Percentiles rank a stretch among this genome's conserved stretches.
Evolutionary conservation across 2,888 invertebrate genomes (phyloP).

Genomic region (Stenichneumon culpator): DNA sequence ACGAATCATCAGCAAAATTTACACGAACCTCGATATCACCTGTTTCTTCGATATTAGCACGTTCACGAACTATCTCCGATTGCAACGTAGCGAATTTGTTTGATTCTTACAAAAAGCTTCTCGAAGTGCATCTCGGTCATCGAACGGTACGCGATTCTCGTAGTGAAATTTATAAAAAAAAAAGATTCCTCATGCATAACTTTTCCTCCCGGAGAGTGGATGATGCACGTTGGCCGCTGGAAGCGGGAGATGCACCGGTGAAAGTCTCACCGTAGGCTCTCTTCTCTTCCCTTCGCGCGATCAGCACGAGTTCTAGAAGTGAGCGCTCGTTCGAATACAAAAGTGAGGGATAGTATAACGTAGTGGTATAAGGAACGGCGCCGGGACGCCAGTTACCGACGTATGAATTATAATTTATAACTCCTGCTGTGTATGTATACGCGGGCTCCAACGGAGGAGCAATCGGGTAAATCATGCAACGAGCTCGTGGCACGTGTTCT

Average conservation of each 20-base stretch:
- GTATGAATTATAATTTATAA: constrained; percentile 70
- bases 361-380: constrained; percentile 61
- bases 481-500: constrained; percentile 77
- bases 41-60: not conserved
- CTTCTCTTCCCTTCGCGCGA: constrained; percentile 43
- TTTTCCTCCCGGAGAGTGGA: constrained; percentile 9
- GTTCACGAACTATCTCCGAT: not conserved
- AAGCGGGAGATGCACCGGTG: constrained; percentile 48
- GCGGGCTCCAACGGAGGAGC: constrained; percentile 63
- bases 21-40: not conserved
- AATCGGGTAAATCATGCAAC: constrained; percentile 78
- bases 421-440: constrained; percentile 62
- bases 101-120: constrained; percentile 3
- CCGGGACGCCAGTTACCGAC: constrained; percentile 66
- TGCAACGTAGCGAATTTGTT: not conserved
- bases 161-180: not conserved
- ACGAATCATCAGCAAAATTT: not conserved
- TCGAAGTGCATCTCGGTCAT: constrained; percentile 31
- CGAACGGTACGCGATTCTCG: constrained; percentile 22
- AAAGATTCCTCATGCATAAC: constrained; percentile 15
- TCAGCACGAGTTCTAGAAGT: constrained; percentile 50
- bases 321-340: constrained; percentile 62
- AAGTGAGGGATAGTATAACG: constrained; percentile 64
- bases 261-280: constrained; percentile 39
- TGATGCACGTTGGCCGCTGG: constrained; percentile 2